Percentiles rank a stretch among this genome's conserved stretches.
Evolutionary conservation across 2,888 invertebrate genomes (phyloP).

Genomic region (Drosophila buzzatii): DNA sequence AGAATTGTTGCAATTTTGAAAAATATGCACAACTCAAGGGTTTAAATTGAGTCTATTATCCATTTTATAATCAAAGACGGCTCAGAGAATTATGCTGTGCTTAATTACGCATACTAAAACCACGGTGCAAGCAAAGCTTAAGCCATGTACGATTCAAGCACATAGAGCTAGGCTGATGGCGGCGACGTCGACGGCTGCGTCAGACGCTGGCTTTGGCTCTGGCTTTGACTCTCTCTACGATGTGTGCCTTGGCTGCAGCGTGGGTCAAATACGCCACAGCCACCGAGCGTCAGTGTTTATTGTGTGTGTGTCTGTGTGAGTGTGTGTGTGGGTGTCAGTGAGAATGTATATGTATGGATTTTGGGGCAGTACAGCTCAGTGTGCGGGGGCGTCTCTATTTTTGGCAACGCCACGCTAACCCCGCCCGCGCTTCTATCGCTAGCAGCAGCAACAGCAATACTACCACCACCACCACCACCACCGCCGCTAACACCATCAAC

Average conservation of each 20-base stretch:
- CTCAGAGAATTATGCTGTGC: background rate
- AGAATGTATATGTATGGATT: slow-evolving; percentile 28
- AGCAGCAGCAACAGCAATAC: background rate
- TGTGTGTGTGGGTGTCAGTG: slow-evolving; percentile 17
- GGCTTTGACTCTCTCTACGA: slow-evolving; percentile 31
- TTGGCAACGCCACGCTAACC: slow-evolving; percentile 58
- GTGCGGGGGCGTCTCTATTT: slow-evolving; percentile 77
- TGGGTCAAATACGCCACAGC: slow-evolving; percentile 60
- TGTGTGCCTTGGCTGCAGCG: slow-evolving; percentile 48
- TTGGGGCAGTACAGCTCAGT: slow-evolving; percentile 31
- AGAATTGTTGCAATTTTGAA: background rate
- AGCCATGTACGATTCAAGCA: slow-evolving; percentile 61
- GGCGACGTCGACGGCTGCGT: slow-evolving; percentile 44
- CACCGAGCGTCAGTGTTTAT: slow-evolving; percentile 3
- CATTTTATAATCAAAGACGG: background rate
- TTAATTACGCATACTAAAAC: background rate
- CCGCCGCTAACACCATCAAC: background rate
- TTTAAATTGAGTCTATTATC: background rate
- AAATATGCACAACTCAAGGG: no score
- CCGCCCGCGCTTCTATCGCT: slow-evolving; percentile 8
- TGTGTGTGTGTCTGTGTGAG: slow-evolving; percentile 18
- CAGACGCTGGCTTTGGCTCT: slow-evolving; percentile 48
- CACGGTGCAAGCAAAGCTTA: slow-evolving; percentile 72
- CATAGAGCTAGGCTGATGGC: slow-evolving; percentile 58
- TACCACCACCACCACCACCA: background rate